Evolutionary conservation across 2,113 vertebrate species (phyloP), one percentile per base, ranked within the genome.

Genomic region (Ondatra zibethicus): DNA sequence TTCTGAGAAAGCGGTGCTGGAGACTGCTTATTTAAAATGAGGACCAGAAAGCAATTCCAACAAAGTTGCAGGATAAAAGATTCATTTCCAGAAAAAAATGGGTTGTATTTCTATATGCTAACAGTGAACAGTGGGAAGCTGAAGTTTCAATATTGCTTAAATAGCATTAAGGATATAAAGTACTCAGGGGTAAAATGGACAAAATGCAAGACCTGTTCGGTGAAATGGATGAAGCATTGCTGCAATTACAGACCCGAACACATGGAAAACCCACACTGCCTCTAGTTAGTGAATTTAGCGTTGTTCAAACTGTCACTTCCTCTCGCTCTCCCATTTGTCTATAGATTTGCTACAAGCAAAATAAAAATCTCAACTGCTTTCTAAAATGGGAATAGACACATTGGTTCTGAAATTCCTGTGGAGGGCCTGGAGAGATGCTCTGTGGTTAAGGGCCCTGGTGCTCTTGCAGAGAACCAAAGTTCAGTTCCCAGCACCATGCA

Each of bases 1-100:
- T 76, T 89, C 77, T 81, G 27, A 95, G 72, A 50, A 96, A 70
- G 66, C 42, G 6, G 17, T 87, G 11, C n/a, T 89, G 58, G 66
- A 89, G 84, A 93, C 89, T 93, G 89, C 89, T 29, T 77, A 66
- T 96, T 94, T 95, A 81, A 55, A 58, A 77, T 86, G 33, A 86
- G n/a, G 31, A 76, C 47, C 39, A 33, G 91, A 93, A 87, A 89
- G 4, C 36, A 87, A 94, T 61, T 85, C 14, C 65, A 86, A 11
- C 33, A 94, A 93, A 70, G n/a, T 91, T 91, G 4, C 16, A 93
- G 42, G 82, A n/a, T 58, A 81, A 19, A 63, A 80, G 25, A 89
- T 63, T 63, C 25, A 84, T 78, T 55, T 17, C 63, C 6, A 85
- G 63, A 55, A 25, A 80, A 91, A 80, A 91, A 93, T 66, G 73